Evolutionary conservation across 2,113 vertebrate species (phyloP), one percentile per base, ranked within the genome.

Genomic region (Rhabdornis inornatus): DNA sequence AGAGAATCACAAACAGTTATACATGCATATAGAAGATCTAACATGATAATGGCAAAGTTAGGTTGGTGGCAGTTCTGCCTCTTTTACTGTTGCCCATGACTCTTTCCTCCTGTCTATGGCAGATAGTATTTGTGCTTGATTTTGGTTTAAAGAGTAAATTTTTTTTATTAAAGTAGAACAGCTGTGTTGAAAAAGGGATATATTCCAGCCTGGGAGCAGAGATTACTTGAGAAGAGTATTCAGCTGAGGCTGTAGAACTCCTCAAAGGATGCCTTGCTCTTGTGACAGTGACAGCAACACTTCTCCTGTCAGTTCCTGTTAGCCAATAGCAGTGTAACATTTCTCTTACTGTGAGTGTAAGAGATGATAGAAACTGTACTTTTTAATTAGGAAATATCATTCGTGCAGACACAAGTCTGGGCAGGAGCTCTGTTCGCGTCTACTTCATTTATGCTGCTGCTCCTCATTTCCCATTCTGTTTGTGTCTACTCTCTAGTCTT

Each of bases 311-410:
- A 89, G 61, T 76, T 92, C 49, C 49, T 8, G 49, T 94, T 82
- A 89, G 50, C 44, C 84, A 95, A 71, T 14, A 31, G 25, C 40
- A 76, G 6, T 16, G 13, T 57, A 87, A 87, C 16, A 33, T 52
- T 83, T 82, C 40, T 56, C 28, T 83, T 91, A 49, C 24, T 53
- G 9, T 49, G 70, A 61, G 37, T 39, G 21, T 37, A 50, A 77
- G 30, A 80, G 30, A 57, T 37, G 59, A 76, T 25, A 94, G 61
- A 69, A 94, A 50, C 20, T 61, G 10, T 72, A 42, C 14, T 65
- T 95, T 83, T 92, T 69, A 85, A 76, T 84, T 82, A 87, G 81
- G 61, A 87, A 87, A 89, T 84, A 87, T 78, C 69, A 81, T n/a
- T 45, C 16, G 64, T 5, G 8, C 65, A 92, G 44, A 25, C 3